Evolutionary conservation across 2,888 invertebrate genomes (phyloP), one percentile per base, ranked within the genome.

Genomic region (Epiperipatus broadwayi): DNA sequence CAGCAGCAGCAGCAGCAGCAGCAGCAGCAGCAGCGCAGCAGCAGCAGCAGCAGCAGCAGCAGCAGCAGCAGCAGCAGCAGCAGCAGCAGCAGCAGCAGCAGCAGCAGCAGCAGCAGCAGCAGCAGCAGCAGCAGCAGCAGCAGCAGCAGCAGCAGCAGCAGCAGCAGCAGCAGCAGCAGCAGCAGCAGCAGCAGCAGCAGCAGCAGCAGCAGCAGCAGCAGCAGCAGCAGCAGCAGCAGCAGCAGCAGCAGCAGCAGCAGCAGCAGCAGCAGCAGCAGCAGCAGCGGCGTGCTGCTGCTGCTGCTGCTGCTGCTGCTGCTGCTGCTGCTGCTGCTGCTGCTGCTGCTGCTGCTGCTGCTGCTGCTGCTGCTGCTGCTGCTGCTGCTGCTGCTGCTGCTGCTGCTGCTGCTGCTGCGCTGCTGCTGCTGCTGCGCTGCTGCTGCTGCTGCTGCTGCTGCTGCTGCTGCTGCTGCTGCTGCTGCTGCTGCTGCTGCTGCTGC

Each of bases 91-190:
- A n/a, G n/a, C n/a, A n/a, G n/a, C n/a, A n/a, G n/a, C n/a, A n/a
- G n/a, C n/a, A n/a, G n/a, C n/a, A n/a, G n/a, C n/a, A n/a, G n/a
- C n/a, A n/a, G n/a, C n/a, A n/a, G n/a, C n/a, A n/a, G 4, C 29
- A 29, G 29, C 29, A 29, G 29, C 4, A 29, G 7, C 29, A 29
- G 29, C 29, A 29, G 7, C 29, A 29, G 16, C 29, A 5, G 16
- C 29, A 29, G 16, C 29, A 29, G 16, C 16, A 4, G 7, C 4
- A 16, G 14, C 29, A 16, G 3, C 29, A 4, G 4, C 29, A 5
- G 7, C 29, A 29, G 4, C 29, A 3, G 5, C 29, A 29, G 4
- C 29, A 15, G 29, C 7, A 16, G 29, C 29, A 4, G 7, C 29
- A 5, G 7, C 7, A 5, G 4, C 4, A 3, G 16, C 29, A 14